A percentile compares a stretch with the other conserved stretches of the same genome.
These are phyloP conservation scores for Gobio gobio DNA, from an alignment of 2,113 vertebrate genomes.

Conservation along the genomic window DNA sequence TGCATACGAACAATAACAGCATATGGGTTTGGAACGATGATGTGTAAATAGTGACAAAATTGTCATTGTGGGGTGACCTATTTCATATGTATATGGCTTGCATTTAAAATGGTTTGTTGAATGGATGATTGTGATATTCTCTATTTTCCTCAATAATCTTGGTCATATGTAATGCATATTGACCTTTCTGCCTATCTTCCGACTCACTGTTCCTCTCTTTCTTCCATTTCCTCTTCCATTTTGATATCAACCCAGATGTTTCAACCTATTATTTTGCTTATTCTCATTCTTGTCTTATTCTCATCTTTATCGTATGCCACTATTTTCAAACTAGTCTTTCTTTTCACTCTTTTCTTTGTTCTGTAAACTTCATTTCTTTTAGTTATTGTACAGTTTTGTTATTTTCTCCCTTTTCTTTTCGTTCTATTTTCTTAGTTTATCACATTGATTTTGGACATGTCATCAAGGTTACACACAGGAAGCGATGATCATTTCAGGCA, in stretches of 20 bases:
- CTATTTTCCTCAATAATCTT: background rate
- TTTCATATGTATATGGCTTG: background rate
- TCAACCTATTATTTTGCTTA: conserved; percentile 99
- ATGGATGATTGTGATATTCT: background rate
- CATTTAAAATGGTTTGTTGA: background rate
- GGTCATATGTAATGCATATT: background rate
- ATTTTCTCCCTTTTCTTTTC: conserved; percentile 77
- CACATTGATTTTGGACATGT: conserved; percentile 78
- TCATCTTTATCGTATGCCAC: conserved; percentile 98
- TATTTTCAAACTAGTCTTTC: conserved; percentile 99
- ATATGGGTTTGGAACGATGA: background rate
- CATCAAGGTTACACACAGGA: conserved; percentile 87
- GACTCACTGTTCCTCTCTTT: conserved; percentile 73
- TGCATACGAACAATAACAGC: background rate
- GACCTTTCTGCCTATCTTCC: background rate
- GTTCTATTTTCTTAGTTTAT: conserved; percentile 82
- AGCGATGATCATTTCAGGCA: conserved; percentile 80
- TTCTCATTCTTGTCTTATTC: conserved; percentile 99
- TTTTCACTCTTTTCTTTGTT: conserved; percentile 97
- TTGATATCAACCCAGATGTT: conserved; percentile 92
- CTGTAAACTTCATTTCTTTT: conserved; percentile 78
- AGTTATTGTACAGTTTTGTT: conserved; percentile 61
- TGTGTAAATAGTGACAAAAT: background rate
- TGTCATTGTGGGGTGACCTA: background rate
- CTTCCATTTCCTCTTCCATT: conserved; percentile 48